Evolutionary conservation across 2,113 vertebrate species (phyloP).

Genomic region (Hipposideros armiger): DNA sequence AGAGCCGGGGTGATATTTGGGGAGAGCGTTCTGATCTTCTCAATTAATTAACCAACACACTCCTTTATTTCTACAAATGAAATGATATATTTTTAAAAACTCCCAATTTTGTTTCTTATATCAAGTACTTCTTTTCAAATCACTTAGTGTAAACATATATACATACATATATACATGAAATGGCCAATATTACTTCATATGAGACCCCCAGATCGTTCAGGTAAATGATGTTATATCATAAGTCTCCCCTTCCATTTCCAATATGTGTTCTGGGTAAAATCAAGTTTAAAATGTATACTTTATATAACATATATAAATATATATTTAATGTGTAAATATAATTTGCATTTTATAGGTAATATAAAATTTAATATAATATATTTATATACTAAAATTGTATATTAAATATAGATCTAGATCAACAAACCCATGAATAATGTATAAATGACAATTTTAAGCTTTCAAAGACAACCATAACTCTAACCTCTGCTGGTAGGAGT

Average conservation of each 20-base stretch:
- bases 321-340: neutral
- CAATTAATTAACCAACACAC: neutral
- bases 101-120: neutral
- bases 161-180: neutral
- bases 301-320: neutral
- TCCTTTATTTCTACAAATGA: slow-evolving; percentile 40
- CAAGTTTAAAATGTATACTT: slow-evolving; percentile 1
- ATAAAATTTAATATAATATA: neutral
- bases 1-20: neutral
- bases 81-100: neutral
- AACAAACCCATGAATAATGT: neutral
- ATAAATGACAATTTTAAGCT: neutral
- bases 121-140: slow-evolving; percentile 31
- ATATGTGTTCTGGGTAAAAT: neutral
- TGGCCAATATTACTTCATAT: neutral
- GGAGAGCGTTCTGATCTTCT: neutral
- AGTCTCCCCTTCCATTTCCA: neutral
- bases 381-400: neutral
- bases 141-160: neutral
- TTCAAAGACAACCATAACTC: neutral
- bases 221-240: neutral
- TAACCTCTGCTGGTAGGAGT: neutral
- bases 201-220: neutral
- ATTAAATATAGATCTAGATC: neutral
- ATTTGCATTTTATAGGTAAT: neutral